These are phyloP conservation scores for Imbricaverruca yamaguchii DNA, from an alignment of 2,888 invertebrate genomes.

Conservation along the genomic window DNA sequence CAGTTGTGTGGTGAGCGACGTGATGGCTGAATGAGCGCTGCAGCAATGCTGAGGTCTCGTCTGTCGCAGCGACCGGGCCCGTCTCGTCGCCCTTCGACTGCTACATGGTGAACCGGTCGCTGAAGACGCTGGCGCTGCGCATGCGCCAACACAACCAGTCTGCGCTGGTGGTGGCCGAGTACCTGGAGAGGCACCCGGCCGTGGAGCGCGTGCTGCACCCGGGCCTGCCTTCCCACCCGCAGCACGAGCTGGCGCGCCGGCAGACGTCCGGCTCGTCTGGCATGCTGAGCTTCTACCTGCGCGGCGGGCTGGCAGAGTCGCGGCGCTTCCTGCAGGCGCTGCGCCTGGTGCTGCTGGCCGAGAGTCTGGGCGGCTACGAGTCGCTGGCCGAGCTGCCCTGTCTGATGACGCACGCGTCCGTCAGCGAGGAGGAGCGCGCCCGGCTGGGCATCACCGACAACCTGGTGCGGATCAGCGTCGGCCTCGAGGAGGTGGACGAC, in stretches of 20 bases:
- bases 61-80: constrained; percentile 59
- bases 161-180: constrained; percentile 67
- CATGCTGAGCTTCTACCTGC: constrained; percentile 80
- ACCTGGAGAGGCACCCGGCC: constrained; percentile 67
- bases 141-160: constrained; percentile 84
- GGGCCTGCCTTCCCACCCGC: constrained; percentile 76
- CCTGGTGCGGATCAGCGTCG: constrained; percentile 79
- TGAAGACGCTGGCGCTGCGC: constrained; percentile 84
- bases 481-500: constrained; percentile 79
- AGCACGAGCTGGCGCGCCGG: constrained; percentile 65
- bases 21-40: too few relatives aligned
- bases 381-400: constrained; percentile 89
- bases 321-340: constrained; percentile 61
- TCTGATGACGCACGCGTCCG: constrained; percentile 91
- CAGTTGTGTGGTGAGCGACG: too few relatives aligned
- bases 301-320: constrained; percentile 65
- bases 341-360: constrained; percentile 77
- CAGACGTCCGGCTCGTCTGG: constrained; percentile 86
- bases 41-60: too few relatives aligned
- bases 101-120: constrained; percentile 79
- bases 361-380: constrained; percentile 92
- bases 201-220: constrained; percentile 78
- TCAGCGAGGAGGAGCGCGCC: constrained; percentile 63
- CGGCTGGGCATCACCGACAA: constrained; percentile 73
- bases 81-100: constrained; percentile 97